These are phyloP conservation scores for Thymelicus lineola DNA, from an alignment of 2,888 invertebrate genomes.

Conservation along the genomic window DNA sequence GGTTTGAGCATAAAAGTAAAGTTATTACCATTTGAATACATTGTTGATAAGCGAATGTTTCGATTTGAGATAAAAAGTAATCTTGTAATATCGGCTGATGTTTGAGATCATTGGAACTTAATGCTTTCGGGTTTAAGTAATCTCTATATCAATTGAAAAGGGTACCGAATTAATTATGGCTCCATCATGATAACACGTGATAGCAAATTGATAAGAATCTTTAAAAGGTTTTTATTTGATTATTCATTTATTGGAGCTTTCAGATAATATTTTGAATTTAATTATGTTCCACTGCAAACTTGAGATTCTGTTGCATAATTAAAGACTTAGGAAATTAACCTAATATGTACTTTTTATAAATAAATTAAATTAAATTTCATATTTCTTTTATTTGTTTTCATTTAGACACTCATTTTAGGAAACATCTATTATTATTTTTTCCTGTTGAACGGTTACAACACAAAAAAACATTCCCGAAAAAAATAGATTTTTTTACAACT, in stretches of 20 bases:
- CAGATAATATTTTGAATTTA: background rate
- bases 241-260: conserved; percentile 43
- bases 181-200: conserved; percentile 14
- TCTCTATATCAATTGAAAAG: conserved; percentile 32
- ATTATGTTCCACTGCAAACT: too few species aligned
- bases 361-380: too few species aligned
- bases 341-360: too few species aligned
- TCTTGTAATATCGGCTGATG: conserved; percentile 27
- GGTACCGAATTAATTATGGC: conserved; percentile 30
- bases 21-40: conserved; percentile 11
- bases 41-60: conserved; percentile 29
- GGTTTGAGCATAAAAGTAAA: background rate
- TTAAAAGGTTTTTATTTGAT: conserved; percentile 10
- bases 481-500: too few species aligned
- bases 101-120: conserved; percentile 11
- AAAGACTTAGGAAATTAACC: too few species aligned
- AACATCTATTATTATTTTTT: too few species aligned
- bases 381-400: too few species aligned
- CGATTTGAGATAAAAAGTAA: conserved; percentile 30
- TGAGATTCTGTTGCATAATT: too few species aligned
- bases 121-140: conserved; percentile 29
- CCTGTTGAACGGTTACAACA: too few species aligned
- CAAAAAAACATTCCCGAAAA: too few species aligned
- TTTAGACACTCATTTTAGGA: too few species aligned
- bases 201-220: conserved; percentile 25